Conservation (phyloP, 2,888 invertebrate species). For the Macropis europaea region DNA sequence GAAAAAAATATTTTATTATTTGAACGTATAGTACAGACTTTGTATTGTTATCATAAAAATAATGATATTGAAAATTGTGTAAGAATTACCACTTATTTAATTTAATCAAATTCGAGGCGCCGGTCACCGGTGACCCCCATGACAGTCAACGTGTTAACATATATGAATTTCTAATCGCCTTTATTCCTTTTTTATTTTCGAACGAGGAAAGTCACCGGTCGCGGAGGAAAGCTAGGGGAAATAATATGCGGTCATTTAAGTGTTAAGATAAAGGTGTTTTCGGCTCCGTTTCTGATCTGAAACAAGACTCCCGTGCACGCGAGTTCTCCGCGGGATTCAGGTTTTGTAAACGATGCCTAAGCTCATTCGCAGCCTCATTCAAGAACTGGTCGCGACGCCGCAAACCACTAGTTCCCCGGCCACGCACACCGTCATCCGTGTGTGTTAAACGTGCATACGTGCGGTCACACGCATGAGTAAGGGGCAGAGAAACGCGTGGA, state of each 20-base stretch:
- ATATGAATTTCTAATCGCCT: neutral
- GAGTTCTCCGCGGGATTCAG: constrained; percentile 37
- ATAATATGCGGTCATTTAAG: no score
- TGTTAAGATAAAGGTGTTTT: constrained; percentile 2
- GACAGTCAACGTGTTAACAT: no score
- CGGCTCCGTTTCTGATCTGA: constrained; percentile 12
- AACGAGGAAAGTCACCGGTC: neutral
- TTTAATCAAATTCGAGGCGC: no score
- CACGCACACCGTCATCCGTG: constrained; percentile 17
- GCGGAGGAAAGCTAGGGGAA: no score
- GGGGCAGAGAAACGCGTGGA: constrained; percentile 27
- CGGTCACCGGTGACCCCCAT: no score
- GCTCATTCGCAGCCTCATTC: constrained; percentile 58
- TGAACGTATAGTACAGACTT: no score
- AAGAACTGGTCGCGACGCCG: constrained; percentile 58
- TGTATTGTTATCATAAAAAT: no score
- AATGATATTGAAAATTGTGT: no score
- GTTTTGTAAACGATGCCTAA: constrained; percentile 52
- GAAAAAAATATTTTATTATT: no score
- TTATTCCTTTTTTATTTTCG: neutral
- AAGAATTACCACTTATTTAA: no score
- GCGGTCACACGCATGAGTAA: neutral
- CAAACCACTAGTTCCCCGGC: constrained; percentile 50
- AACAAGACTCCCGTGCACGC: constrained; percentile 18
- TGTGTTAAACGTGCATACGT: neutral